Conservation (phyloP, 2,797 vertebrate species). For the Enteromius anoplus region DNA sequence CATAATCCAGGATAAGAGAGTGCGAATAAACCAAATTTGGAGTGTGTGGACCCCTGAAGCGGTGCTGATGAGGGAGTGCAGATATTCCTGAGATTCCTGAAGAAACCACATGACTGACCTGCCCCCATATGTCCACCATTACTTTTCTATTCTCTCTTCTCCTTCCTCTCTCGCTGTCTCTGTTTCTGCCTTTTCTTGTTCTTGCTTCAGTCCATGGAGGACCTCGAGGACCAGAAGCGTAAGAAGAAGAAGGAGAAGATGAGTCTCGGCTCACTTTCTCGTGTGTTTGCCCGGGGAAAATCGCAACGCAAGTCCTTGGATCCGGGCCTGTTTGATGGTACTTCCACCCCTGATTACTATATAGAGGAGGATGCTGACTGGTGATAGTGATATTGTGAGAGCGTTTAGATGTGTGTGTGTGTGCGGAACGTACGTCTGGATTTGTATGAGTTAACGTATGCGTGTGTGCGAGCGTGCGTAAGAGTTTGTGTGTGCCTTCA, state of each 20-base stretch:
- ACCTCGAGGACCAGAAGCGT: constrained; percentile 98
- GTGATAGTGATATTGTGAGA: constrained; percentile 76
- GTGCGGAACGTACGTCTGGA: constrained; percentile 40
- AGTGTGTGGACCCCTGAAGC: constrained; percentile 31
- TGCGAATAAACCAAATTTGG: background rate
- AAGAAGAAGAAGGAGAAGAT: constrained; percentile 99
- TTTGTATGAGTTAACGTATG: constrained; percentile 26
- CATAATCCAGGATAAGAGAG: background rate
- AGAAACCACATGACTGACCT: constrained; percentile 42
- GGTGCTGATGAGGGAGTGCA: constrained; percentile 38
- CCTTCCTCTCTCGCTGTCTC: constrained; percentile 37
- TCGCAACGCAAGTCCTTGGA: constrained; percentile 93
- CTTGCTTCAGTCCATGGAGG: constrained; percentile 90
- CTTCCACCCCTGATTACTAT: constrained; percentile 93
- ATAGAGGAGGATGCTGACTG: constrained; percentile 98
- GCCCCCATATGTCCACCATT: constrained; percentile 42
- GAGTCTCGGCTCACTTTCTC: constrained; percentile 94
- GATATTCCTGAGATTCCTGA: constrained; percentile 31
- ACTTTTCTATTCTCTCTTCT: constrained; percentile 19
- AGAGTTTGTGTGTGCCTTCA: constrained; percentile 45
- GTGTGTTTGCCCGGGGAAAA: constrained; percentile 94
- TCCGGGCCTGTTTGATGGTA: constrained; percentile 95
- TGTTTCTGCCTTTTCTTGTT: constrained; percentile 19
- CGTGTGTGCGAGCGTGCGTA: constrained; percentile 34
- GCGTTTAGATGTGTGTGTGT: constrained; percentile 38